Percentiles rank a stretch among this genome's conserved stretches.
These are phyloP conservation scores for Tachysurus vachellii DNA, from an alignment of 2,113 vertebrate species.

Conservation along the genomic window DNA sequence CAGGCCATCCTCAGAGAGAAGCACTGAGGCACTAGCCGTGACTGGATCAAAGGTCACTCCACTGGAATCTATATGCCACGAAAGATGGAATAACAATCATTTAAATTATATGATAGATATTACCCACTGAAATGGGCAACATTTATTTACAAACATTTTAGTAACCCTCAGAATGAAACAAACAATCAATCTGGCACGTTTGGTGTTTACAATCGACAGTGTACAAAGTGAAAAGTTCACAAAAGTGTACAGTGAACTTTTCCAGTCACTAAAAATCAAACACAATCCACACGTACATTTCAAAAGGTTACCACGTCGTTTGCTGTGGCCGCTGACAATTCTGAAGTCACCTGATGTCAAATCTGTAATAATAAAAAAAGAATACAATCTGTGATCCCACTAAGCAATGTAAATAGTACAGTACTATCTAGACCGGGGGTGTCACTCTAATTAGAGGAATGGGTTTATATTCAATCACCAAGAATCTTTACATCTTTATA, in stretches of 20 bases:
- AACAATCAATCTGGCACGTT: background rate
- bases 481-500: background rate
- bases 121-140: background rate
- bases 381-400: background rate
- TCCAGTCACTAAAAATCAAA: background rate
- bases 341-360: constrained; percentile 15
- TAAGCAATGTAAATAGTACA: background rate
- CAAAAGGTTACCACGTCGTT: constrained; percentile 34
- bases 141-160: background rate
- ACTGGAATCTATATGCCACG: constrained; percentile 23
- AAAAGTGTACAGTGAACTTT: background rate
- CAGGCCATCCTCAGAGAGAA: constrained; percentile 28
- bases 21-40: constrained; percentile 29
- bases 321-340: constrained; percentile 24
- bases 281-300: constrained; percentile 19
- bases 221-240: too few species aligned
- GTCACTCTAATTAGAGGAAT: background rate
- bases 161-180: background rate
- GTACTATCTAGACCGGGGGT: background rate
- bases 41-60: constrained; percentile 31
- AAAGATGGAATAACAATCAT: too few species aligned
- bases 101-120: background rate
- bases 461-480: background rate
- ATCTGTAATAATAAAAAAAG: constrained; percentile 22
- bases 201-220: background rate